A percentile compares a stretch with the other conserved stretches of the same genome.
Evolutionary conservation across 2,888 invertebrate genomes (phyloP).

Genomic region (Limenitis arthemis): DNA sequence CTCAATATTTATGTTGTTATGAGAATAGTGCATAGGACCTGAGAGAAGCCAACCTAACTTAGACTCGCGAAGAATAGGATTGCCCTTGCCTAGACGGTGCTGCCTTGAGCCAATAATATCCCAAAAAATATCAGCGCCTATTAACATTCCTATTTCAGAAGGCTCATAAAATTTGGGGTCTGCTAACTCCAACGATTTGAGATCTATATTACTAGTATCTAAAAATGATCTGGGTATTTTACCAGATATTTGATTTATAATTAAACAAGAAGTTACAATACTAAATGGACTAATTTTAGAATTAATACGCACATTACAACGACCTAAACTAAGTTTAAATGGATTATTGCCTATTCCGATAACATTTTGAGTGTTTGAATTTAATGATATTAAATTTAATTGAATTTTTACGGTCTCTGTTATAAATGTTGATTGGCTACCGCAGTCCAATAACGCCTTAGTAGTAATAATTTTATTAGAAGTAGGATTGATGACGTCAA

Average conservation of each 20-base stretch:
- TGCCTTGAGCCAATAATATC: neutral
- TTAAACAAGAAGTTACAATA: neutral
- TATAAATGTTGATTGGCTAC: neutral
- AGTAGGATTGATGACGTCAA: neutral
- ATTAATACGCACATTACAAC: neutral
- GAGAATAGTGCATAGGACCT: constrained; percentile 6
- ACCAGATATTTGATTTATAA: neutral
- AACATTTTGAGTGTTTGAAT: neutral
- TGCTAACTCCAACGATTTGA: neutral
- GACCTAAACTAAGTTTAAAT: neutral
- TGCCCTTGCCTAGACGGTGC: constrained; percentile 5
- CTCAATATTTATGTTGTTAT: neutral
- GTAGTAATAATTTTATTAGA: neutral
- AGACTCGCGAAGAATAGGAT: constrained; percentile 19
- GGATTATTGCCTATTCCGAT: neutral
- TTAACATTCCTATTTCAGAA: neutral
- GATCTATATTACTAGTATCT: neutral
- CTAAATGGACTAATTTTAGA: neutral
- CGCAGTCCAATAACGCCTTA: neutral
- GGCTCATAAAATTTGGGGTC: neutral
- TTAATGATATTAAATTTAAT: neutral
- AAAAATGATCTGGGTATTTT: neutral
- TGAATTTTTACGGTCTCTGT: neutral
- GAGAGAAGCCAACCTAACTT: constrained; percentile 23
- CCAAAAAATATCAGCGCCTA: neutral